phyloP scores from a whole-genome alignment of 2,797 vertebrate genomes.

The Acropternis orthonyx region DNA sequence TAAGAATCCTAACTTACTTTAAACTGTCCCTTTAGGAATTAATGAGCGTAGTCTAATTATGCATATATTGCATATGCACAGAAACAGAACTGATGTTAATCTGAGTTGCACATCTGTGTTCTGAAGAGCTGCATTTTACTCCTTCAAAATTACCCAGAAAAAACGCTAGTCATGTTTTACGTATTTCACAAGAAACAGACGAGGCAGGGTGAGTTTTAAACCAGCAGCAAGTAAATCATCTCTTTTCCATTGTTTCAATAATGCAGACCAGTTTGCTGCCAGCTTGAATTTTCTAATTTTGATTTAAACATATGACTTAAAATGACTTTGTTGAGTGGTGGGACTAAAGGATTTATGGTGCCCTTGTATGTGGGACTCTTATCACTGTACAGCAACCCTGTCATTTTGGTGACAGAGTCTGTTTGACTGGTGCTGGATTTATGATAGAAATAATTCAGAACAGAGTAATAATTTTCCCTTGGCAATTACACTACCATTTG shows the following conservation, averaged over 20 bases:
- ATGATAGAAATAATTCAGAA: conserved; percentile 80
- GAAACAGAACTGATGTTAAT: neutral
- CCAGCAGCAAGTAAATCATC: conserved; percentile 62
- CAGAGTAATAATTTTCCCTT: conserved; percentile 80
- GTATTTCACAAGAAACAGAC: conserved; percentile 18
- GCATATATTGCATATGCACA: neutral
- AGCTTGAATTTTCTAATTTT: conserved; percentile 63
- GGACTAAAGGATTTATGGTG: conserved; percentile 69
- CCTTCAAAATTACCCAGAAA: neutral
- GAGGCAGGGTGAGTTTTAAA: conserved; percentile 22
- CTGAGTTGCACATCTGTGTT: neutral
- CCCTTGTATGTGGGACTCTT: conserved; percentile 56
- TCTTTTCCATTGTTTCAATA: conserved; percentile 60
- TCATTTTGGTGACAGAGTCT: conserved; percentile 71
- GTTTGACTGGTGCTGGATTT: conserved; percentile 77
- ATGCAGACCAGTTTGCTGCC: conserved; percentile 44
- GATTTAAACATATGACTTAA: conserved; percentile 72
- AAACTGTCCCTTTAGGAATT: neutral
- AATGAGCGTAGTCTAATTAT: neutral
- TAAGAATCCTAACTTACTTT: neutral
- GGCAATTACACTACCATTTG: conserved; percentile 83
- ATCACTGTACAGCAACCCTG: conserved; percentile 63
- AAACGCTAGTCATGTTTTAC: conserved; percentile 12
- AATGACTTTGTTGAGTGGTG: conserved; percentile 69
- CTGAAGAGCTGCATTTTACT: neutral